Evolutionary conservation across 1,140 invertebrate genomes (phyloP), one percentile per base, ranked within the genome.

Genomic region (Drosophila littoralis): DNA sequence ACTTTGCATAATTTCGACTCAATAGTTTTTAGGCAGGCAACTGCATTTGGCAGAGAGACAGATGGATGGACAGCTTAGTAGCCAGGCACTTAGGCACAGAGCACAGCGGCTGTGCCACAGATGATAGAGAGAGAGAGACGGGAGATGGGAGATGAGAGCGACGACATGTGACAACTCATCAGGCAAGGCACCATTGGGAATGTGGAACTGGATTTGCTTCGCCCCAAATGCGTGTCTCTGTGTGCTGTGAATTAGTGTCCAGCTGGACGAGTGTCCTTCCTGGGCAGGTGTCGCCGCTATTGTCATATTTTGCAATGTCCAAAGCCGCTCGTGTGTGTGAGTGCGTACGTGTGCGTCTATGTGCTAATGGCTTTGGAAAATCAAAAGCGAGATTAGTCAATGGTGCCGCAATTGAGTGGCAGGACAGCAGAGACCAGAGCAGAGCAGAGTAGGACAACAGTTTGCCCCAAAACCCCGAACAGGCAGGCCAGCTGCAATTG

Each of bases 161-260:
- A 77, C 63, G 81, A 84, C 81, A 85, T 84, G 81, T 84, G 81
- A 78, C 81, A 84, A 85, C 81, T 86, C 81, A 78, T 86, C 81
- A 81, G 77, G 63, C 76, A 38, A 60, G 57, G 50, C 69, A 77
- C 81, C 73, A 77, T 71, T 74, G 63, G 78, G 82, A 80, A 75
- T 52, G 22, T 63, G 36, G 13, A 63, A 63, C 57, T 52, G 28
- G 51, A 61, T 69, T 68, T 48, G 55, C 65, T 35, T 50, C 50
- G 60, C 35, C 15, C 43, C 43, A 42, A 13, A 40, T 58, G 38
- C 36, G 38, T 61, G 8, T 54, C 52, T 54, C 40, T 69, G 43
- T 74, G 55, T 74, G 63, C 61, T 73, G 58, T 63, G 76, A 76
- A 79, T 79, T 79, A 79, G 61, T 76, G 76, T 75, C 59, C 66